A percentile compares a stretch with the other conserved stretches of the same genome.
Evolutionary conservation across 2,113 vertebrate species (phyloP).

Genomic region (Eidolon helvum): DNA sequence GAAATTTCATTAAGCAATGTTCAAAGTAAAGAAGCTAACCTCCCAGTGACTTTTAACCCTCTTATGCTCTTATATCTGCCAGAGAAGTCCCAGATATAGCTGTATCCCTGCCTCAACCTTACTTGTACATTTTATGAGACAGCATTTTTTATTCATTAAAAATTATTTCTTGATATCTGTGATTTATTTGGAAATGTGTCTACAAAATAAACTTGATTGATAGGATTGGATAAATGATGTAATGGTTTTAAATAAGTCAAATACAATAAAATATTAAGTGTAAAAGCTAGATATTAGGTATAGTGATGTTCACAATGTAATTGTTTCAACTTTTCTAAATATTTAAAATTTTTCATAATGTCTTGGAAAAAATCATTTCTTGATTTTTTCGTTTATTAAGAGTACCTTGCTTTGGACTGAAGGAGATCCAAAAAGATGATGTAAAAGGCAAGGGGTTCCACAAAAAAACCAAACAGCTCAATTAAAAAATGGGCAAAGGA

Average conservation of each 20-base stretch:
- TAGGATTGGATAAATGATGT: background rate
- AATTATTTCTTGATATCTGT: background rate
- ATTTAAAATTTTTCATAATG: background rate
- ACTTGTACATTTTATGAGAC: background rate
- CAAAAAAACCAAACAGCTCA: background rate
- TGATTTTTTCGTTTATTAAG: conserved; percentile 21
- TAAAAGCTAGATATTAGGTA: background rate
- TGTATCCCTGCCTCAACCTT: background rate
- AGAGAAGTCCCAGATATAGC: background rate
- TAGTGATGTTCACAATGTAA: background rate
- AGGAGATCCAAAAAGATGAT: background rate
- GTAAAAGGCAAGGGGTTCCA: background rate
- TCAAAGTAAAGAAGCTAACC: conserved; percentile 28
- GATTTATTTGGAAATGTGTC: background rate
- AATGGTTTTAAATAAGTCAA: background rate
- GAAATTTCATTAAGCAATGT: conserved; percentile 62
- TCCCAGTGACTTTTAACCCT: background rate
- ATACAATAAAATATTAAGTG: background rate
- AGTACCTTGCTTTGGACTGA: background rate
- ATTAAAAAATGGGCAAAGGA: background rate
- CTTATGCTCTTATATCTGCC: background rate
- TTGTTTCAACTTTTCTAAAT: background rate
- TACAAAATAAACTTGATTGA: background rate
- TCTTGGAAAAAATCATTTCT: background rate
- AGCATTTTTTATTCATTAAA: background rate